These are phyloP conservation scores for Volucella inanis DNA, from an alignment of 2,888 invertebrate genomes.

Conservation along the genomic window DNA sequence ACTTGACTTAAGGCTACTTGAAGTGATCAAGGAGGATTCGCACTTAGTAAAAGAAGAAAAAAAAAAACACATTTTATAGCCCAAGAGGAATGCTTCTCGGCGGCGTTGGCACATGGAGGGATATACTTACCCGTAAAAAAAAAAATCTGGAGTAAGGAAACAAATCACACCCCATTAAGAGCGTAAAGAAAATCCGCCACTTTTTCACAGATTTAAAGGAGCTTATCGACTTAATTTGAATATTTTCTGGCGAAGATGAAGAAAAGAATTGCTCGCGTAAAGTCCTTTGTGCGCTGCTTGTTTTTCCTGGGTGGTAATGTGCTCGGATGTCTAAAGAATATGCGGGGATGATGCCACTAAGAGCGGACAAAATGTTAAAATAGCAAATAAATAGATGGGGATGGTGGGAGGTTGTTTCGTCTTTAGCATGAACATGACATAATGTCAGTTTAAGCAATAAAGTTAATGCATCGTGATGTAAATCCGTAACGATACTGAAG, in stretches of 20 bases:
- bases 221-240: constrained; percentile 80
- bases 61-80: constrained; percentile 81
- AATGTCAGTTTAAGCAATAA: constrained; percentile 71
- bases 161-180: constrained; percentile 74
- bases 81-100: constrained; percentile 70
- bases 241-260: constrained; percentile 61
- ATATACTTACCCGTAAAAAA: constrained; percentile 2
- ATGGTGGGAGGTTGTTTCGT: constrained; percentile 50
- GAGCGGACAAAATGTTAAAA: constrained; percentile 19
- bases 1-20: constrained; percentile 78
- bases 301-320: constrained; percentile 45
- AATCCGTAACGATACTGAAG: constrained; percentile 55
- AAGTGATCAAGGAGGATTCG: constrained; percentile 82
- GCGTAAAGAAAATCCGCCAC: constrained; percentile 77
- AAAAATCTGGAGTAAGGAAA: constrained; percentile 61
- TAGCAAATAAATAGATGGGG: constrained; percentile 21
- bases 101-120: constrained; percentile 41
- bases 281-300: constrained; percentile 59
- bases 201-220: constrained; percentile 82
- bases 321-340: constrained; percentile 49
- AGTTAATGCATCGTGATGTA: constrained; percentile 67
- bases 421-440: constrained; percentile 65
- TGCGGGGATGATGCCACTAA: constrained; percentile 39
- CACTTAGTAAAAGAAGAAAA: constrained; percentile 82
- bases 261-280: constrained; percentile 57